Evolutionary conservation across 2,797 vertebrate genomes (phyloP).

Genomic region (Mormyrus proboscirostris): DNA sequence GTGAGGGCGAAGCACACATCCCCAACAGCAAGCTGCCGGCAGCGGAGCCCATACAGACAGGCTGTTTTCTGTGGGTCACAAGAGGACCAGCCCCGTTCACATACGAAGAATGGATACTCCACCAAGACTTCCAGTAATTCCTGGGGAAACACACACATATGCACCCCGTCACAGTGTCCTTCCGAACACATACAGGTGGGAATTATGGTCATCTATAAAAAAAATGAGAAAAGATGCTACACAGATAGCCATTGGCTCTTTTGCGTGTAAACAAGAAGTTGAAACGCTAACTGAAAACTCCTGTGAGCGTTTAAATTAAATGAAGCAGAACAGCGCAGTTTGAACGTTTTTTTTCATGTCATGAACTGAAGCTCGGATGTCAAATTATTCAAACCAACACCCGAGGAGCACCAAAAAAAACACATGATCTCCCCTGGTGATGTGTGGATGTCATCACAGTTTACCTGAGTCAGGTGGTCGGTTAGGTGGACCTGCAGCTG

Average conservation of each 20-base stretch:
- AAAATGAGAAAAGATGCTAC: neutral
- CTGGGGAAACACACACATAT: conserved; percentile 34
- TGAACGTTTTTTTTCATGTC: neutral
- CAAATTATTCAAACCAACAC: neutral
- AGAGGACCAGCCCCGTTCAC: conserved; percentile 62
- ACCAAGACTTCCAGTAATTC: conserved; percentile 62
- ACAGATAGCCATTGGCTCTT: neutral
- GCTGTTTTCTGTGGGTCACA: conserved; percentile 60
- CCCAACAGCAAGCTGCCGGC: conserved; percentile 60
- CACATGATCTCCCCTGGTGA: neutral
- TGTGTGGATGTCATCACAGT: neutral
- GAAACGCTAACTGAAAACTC: neutral
- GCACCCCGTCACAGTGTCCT: neutral
- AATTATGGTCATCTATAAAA: conserved; percentile 21
- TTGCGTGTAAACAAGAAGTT: neutral
- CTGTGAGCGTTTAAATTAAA: neutral
- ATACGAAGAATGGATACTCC: conserved; percentile 66
- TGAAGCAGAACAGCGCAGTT: neutral
- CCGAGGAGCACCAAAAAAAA: neutral
- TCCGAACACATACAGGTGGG: conserved; percentile 10
- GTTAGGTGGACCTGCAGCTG: conserved; percentile 61
- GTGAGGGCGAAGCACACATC: conserved; percentile 66
- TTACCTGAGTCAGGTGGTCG: conserved; percentile 58
- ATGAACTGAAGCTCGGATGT: neutral
- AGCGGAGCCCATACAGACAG: conserved; percentile 58